These are phyloP conservation scores for Campodea augens DNA, from an alignment of 1,140 invertebrate genomes.

Conservation along the genomic window DNA sequence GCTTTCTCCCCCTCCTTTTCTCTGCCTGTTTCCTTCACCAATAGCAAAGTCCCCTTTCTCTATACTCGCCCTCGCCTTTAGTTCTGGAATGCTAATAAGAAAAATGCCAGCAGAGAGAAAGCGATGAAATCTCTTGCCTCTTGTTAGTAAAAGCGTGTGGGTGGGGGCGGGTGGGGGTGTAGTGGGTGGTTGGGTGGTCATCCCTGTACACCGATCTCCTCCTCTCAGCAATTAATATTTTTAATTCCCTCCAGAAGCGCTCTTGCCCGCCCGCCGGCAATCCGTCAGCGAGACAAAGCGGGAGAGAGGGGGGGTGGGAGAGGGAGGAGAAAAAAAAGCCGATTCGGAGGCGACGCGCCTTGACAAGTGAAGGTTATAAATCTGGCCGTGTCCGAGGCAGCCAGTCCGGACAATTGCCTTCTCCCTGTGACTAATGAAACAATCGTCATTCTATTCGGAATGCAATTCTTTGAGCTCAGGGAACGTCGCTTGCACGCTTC, in stretches of 20 bases:
- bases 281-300: not conserved
- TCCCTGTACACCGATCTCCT: too few species aligned
- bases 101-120: not conserved
- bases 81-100: constrained; percentile 1
- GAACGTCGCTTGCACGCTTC: not conserved
- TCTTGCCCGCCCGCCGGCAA: not conserved
- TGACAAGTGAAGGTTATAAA: not conserved
- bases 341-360: not conserved
- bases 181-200: too few species aligned
- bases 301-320: not conserved
- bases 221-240: not conserved
- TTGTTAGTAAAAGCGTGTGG: too few species aligned
- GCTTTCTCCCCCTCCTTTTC: too few species aligned
- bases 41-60: too few species aligned
- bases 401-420: not conserved
- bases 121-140: too few species aligned
- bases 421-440: not conserved
- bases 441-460: not conserved
- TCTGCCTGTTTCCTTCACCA: too few species aligned
- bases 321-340: not conserved
- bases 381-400: not conserved
- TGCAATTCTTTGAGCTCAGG: not conserved
- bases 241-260: not conserved
- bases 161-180: too few species aligned
- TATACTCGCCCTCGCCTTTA: too few species aligned